Conservation (phyloP, 2,113 vertebrate genomes). For the Archilochus colubris region DNA sequence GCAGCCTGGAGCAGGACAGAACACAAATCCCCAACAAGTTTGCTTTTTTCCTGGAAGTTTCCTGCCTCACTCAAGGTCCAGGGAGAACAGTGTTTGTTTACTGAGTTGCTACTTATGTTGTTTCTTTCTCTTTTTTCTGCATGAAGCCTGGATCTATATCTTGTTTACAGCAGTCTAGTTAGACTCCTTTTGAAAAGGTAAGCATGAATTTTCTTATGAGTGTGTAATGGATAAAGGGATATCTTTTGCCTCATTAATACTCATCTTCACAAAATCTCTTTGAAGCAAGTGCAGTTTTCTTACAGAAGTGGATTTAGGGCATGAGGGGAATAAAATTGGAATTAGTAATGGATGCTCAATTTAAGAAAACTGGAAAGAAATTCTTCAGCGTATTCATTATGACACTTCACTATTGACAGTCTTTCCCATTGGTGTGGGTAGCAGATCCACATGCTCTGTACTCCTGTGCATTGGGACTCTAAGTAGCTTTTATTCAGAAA, state of each 20-base stretch:
- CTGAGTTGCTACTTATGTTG: background rate
- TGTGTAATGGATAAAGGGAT: background rate
- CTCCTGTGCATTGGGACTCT: background rate
- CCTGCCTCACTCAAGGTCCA: background rate
- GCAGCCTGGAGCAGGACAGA: background rate
- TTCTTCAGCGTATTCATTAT: background rate
- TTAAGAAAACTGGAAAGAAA: background rate
- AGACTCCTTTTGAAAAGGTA: background rate
- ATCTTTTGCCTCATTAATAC: background rate
- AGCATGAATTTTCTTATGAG: background rate
- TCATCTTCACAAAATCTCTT: background rate
- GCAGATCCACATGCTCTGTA: background rate
- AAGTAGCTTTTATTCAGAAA: background rate
- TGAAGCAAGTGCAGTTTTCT: background rate
- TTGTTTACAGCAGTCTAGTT: background rate
- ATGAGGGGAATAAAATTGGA: background rate
- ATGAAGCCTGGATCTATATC: background rate
- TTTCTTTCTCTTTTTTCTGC: background rate
- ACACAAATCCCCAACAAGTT: background rate
- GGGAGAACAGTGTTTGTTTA: background rate
- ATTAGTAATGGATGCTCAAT: background rate
- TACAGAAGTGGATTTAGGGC: background rate
- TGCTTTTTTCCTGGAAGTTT: background rate
- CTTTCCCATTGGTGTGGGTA: background rate
- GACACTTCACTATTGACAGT: background rate